Percentiles rank a stretch among this genome's conserved stretches.
Conservation (phyloP, 2,797 vertebrate genomes). For the Sus cebifrons region DNA sequence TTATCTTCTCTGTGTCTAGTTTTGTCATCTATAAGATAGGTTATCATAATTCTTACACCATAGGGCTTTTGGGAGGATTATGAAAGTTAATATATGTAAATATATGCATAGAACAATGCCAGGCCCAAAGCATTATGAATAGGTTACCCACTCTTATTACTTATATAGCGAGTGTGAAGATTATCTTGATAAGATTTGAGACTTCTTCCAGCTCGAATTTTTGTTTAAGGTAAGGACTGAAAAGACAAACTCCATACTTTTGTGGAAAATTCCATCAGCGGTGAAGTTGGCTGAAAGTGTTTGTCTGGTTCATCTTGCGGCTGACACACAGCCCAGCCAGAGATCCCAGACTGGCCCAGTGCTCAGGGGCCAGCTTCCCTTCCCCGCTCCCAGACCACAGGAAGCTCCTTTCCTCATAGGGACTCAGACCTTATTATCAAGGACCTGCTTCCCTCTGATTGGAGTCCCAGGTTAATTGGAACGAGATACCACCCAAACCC, state of each 20-base stretch:
- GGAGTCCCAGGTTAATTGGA: neutral
- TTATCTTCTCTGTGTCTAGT: neutral
- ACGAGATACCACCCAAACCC: neutral
- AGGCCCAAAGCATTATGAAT: too few relatives aligned
- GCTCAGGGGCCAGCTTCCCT: neutral
- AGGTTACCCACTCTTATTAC: neutral
- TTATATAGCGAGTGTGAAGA: neutral
- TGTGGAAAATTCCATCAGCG: neutral
- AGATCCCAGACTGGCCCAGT: neutral
- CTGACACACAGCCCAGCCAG: rapidly evolving
- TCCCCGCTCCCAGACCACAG: too few relatives aligned
- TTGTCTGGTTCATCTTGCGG: neutral
- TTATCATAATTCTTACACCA: neutral
- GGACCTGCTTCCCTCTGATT: neutral
- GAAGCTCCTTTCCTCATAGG: neutral
- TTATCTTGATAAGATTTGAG: neutral
- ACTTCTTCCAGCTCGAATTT: neutral
- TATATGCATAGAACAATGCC: neutral
- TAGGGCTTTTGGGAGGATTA: neutral
- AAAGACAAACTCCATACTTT: neutral
- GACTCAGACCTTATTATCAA: neutral
- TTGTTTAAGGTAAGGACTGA: neutral
- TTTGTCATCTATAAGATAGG: neutral
- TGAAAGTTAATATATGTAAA: neutral
- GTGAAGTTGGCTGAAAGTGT: neutral